Base-by-base conservation (phyloP, 2,113 vertebrate genomes). In the Cariama cristata region DNA sequence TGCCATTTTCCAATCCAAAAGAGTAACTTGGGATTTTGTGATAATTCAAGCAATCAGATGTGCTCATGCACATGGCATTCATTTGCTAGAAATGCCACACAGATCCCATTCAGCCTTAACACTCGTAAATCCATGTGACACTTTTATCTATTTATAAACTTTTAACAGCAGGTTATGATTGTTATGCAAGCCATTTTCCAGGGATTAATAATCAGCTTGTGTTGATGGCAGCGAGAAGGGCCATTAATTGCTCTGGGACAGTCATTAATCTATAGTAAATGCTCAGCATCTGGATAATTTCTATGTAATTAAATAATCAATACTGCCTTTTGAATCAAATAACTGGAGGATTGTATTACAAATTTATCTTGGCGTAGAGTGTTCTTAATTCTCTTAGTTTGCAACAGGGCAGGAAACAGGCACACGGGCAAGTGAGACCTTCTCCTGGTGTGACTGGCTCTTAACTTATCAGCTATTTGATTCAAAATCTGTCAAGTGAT, bases 131-230 rank as follows among this genome's bases (percentile, higher is more conserved):
- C 91, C 81, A 79, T 94, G 81, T 95, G 89, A 95, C 77, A 85
- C 86, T 96, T 97, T 97, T 95, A 97, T 96, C 97, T 96, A 96
- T 96, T 94, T 97, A 95, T 96, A 95, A 94, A 96, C 93, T 96
- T 96, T 94, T 93, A 95, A 83, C 96, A 95, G 89, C 83, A 97
- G 89, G 89, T 97, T 96, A 49, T 93, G 86, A 93, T 94, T 97
- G 94, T 96, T 96, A 90, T 94, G 91, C 91, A 94, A 96, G 93
- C 74, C 84, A 76, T 93, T 96, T 94, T 93, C 94, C 91, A 95
- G 62, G 75, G 88, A 94, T 95, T 97, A 90, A 95, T 92, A 95
- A 84, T 38, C 82, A 93, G 76, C 72, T 97, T 88, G 88, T 86
- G 66, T 94, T 96, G 93, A 96, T 94, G 87, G 79, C 64, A 86